Evolutionary conservation across 2,113 vertebrate genomes (phyloP).

Genomic region (Apodemus speciosus): DNA sequence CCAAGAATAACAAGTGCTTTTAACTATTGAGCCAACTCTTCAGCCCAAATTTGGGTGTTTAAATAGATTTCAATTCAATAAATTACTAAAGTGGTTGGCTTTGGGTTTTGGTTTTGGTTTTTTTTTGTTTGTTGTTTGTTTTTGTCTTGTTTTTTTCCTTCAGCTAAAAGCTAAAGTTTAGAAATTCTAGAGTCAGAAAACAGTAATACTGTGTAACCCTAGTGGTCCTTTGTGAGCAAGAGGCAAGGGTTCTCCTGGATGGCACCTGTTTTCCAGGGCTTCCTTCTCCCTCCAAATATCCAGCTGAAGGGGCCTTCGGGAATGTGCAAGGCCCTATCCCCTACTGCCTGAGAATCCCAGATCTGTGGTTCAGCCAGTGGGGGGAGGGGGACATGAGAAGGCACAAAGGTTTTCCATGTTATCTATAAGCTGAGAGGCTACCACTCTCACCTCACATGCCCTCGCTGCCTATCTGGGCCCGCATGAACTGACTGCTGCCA

Average conservation of each 20-base stretch:
- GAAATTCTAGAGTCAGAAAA: background rate
- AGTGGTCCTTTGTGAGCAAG: too few relatives aligned
- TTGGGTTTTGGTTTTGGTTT: too few relatives aligned
- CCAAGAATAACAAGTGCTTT: background rate
- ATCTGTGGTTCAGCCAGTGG: background rate
- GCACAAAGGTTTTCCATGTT: accelerated
- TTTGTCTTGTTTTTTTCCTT: background rate
- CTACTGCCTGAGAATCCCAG: background rate
- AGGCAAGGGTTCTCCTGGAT: accelerated
- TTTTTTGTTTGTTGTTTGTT: too few relatives aligned
- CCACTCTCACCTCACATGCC: accelerated
- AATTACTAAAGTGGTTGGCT: background rate
- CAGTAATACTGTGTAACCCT: background rate
- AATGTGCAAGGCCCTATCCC: background rate
- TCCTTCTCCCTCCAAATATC: background rate
- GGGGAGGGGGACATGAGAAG: too few relatives aligned
- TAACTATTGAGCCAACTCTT: background rate
- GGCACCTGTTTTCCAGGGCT: background rate
- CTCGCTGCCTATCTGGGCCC: background rate
- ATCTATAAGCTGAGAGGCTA: background rate
- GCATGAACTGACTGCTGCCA: background rate
- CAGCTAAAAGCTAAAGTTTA: background rate
- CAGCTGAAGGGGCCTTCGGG: background rate
- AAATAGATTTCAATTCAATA: background rate
- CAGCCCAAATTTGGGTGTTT: background rate